Conservation (phyloP, 1,140 invertebrate species). For the Penaeus japonicus region DNA sequence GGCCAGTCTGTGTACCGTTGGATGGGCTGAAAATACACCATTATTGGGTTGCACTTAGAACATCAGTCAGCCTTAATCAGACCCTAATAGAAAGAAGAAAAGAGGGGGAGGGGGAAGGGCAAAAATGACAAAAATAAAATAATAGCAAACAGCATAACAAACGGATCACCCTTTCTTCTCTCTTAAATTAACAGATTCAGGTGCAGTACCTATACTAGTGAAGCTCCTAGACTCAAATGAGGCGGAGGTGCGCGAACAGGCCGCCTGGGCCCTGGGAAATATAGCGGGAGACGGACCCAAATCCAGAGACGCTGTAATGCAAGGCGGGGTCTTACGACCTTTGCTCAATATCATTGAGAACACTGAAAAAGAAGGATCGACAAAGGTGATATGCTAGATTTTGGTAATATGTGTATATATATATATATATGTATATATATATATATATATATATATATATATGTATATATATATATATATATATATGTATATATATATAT, state of each 20-base stretch:
- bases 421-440: too few relatives aligned
- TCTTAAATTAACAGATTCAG: slow-evolving; percentile 73
- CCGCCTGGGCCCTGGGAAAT: slow-evolving; percentile 98
- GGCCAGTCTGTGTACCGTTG: too few relatives aligned
- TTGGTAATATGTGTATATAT: too few relatives aligned
- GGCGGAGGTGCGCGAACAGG: slow-evolving; percentile 89
- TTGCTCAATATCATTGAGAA: not conserved
- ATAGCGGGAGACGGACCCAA: slow-evolving; percentile 76
- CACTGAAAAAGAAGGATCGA: too few relatives aligned
- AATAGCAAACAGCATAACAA: not conserved
- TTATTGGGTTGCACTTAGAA: too few relatives aligned
- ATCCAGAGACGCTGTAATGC: slow-evolving; percentile 80
- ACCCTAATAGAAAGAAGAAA: not conserved
- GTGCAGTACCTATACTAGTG: slow-evolving; percentile 88
- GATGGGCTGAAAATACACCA: too few relatives aligned
- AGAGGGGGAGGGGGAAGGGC: not conserved
- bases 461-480: too few relatives aligned
- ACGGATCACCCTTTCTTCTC: not conserved
- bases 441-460: too few relatives aligned
- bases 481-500: too few relatives aligned
- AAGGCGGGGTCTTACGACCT: slow-evolving; percentile 68
- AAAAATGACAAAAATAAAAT: not conserved
- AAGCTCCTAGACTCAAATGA: slow-evolving; percentile 60
- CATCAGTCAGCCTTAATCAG: not conserved
- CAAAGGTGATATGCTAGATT: too few relatives aligned